Base-by-base conservation (phyloP, 2,797 vertebrate genomes). In the Chloroceryle inda region DNA sequence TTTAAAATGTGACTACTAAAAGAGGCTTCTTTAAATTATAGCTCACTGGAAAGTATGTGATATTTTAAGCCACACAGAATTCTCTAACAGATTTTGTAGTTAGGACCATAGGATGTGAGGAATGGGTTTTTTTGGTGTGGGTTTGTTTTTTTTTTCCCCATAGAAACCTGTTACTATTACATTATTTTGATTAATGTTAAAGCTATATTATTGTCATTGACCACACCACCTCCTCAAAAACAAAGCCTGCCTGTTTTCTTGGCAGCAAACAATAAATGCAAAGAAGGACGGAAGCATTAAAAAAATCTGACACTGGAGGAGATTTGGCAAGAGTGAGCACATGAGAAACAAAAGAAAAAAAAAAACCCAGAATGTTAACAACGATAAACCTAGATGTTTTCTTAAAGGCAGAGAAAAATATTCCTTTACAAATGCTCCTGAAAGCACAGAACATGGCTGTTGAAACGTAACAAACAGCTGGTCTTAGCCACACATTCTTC, bases 171-270 rank as follows among this genome's bases (percentile, higher is more conserved):
- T 63, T 88, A 71, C 40, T 77, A 59, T 76, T 64, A 75, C 89
- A 80, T 81, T 76, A 79, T 79, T 79, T 59, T 6, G 23, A 93
- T 42, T 69, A 76, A 89, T 5, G 6, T 33, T 74, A 89, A 83
- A 73, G 16, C 15, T 89, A 31, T 38, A 73, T 55, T 38, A 73
- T 55, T 68, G 47, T 64, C 58, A 85, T 52, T 10, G 10, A 81
- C 52, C 38, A 80, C 38, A 20, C 18, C 38, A 83, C 10, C 21
- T 14, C 53, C 69, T 92, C 74, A 76, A 85, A 95, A 93, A 78
- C 56, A 92, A 95, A 86, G 62, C 45, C 42, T 90, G 50, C n/a
- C 38, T 58, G 24, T 66, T 73, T 81, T 81, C 90, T 95, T 95
- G 59, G 42, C 64, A 90, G 59, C 13, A 91, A 88, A 91, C 44